These are phyloP conservation scores for Trididemnum clinides DNA, from an alignment of 23 tunicate genomes.

Conservation along the genomic window DNA sequence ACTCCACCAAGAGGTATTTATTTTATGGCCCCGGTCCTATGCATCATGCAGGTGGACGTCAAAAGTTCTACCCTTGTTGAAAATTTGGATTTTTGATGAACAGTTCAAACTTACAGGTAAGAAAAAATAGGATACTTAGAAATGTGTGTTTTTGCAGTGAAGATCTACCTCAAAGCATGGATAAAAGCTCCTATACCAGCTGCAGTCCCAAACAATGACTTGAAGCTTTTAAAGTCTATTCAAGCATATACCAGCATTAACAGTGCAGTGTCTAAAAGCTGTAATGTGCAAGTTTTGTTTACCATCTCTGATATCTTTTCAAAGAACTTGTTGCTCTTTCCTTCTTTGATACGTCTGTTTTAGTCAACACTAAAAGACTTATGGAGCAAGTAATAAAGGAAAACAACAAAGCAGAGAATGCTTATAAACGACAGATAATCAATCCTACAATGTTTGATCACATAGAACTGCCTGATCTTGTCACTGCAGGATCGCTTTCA, in stretches of 20 bases:
- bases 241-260: constrained; percentile 24
- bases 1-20: constrained; percentile 7
- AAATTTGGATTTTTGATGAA: constrained; percentile 18
- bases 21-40: constrained; percentile 12
- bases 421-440: constrained; percentile 1
- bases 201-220: constrained; percentile 10
- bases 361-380: neutral
- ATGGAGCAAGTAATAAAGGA: constrained; percentile 6
- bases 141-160: constrained; percentile 8
- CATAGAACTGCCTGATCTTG: constrained; percentile 7
- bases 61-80: neutral
- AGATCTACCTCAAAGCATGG: constrained; percentile 11
- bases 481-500: neutral
- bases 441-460: neutral
- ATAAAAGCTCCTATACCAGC: constrained; percentile 20
- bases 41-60: constrained; percentile 30
- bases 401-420: neutral
- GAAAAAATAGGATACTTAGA: neutral
- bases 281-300: constrained; percentile 12
- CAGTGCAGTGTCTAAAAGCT: constrained; percentile 18
- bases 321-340: constrained; percentile 15
- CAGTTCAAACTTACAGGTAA: constrained; percentile 16
- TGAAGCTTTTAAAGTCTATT: no score
- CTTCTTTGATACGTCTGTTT: neutral
- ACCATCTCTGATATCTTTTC: constrained; percentile 1